Base-by-base conservation (phyloP, 2,113 vertebrate genomes). In the Herpailurus yagouaroundi region DNA sequence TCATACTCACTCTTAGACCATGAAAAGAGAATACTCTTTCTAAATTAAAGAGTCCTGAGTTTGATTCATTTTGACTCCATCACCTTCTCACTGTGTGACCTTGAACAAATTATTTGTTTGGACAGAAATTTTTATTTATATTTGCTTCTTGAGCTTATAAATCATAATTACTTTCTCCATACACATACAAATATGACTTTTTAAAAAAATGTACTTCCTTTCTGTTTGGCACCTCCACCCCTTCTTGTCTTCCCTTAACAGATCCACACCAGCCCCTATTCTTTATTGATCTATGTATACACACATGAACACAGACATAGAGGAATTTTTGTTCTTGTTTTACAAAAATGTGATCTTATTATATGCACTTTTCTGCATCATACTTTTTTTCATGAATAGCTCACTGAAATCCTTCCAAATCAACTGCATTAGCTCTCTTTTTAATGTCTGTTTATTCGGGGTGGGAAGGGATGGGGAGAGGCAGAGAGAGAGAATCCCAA, bases 111-210 rank as follows among this genome's bases (percentile, higher is more conserved):
- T 83, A 91, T 52, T 60, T 57, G 57, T 36, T 14, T 41, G 57
- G 41, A 48, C 16, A 69, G 10, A 85, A 64, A 80, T 27, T 90
- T 36, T 63, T 63, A 88, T 76, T 94, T 71, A 1, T 31, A 76
- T 85, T 91, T 91, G 64, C 71, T 93, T 96, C 5, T 60, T 95
- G 57, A 63, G 2, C 36, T 96, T 83, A 88, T 69, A 93, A 55
- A 88, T 74, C 77, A 74, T 76, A 84, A 52, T 80, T 91, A 71
- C 4, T 69, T 45, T 85, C 27, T 95, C 36, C 60, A 69, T 33
- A 64, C 14, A 71, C 94, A 94, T 91, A 88, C 13, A 96, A 93
- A 88, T 2, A n/a, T 57, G 14, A 11, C 16, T 45, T 91, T 94
- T 90, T 60, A 3, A 0, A 63, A 13, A 97, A 90, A 55, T 41